Conservation (phyloP, 1,140 invertebrate species). For the Lycorma delicatula region DNA sequence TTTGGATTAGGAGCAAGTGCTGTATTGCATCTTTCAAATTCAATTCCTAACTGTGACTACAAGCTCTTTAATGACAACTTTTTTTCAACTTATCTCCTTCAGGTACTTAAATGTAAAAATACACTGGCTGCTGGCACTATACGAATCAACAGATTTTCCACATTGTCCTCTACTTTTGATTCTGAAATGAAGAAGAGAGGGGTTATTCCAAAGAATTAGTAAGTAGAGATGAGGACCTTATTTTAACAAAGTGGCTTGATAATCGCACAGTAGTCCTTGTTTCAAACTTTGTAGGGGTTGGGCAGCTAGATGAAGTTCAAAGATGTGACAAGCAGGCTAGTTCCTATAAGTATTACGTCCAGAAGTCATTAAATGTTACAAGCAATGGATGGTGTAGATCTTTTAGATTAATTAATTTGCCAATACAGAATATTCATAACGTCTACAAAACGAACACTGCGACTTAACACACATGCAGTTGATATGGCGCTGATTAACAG, state of each 20-base stretch:
- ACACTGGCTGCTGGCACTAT: conserved; percentile 19
- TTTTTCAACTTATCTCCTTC: conserved; percentile 15
- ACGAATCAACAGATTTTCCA: conserved; percentile 14
- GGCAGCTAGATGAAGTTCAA: conserved; percentile 18
- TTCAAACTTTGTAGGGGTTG: conserved; percentile 23
- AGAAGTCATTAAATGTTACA: conserved; percentile 34
- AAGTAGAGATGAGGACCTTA: conserved; percentile 13
- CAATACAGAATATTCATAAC: conserved; percentile 28
- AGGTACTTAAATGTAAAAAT: conserved; percentile 6
- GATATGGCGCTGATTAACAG: conserved; percentile 27
- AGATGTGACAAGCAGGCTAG: conserved; percentile 27
- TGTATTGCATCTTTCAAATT: conserved; percentile 25
- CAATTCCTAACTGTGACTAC: conserved; percentile 4
- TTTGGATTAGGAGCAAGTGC: conserved; percentile 26
- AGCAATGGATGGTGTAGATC: conserved; percentile 38
- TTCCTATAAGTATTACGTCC: conserved; percentile 28
- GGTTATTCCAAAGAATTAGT: conserved; percentile 12
- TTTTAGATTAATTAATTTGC: conserved; percentile 27
- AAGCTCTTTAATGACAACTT: conserved; percentile 20
- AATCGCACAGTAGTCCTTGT: conserved; percentile 16
- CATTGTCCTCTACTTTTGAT: conserved; percentile 10
- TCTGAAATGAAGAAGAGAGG: conserved; percentile 15
- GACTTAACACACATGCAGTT: conserved; percentile 31
- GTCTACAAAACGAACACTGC: conserved; percentile 33
- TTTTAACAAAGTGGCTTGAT: conserved; percentile 21